These are phyloP conservation scores for Sinocyclocheilus maitianheensis DNA, from an alignment of 2,113 vertebrate species.

Conservation along the genomic window DNA sequence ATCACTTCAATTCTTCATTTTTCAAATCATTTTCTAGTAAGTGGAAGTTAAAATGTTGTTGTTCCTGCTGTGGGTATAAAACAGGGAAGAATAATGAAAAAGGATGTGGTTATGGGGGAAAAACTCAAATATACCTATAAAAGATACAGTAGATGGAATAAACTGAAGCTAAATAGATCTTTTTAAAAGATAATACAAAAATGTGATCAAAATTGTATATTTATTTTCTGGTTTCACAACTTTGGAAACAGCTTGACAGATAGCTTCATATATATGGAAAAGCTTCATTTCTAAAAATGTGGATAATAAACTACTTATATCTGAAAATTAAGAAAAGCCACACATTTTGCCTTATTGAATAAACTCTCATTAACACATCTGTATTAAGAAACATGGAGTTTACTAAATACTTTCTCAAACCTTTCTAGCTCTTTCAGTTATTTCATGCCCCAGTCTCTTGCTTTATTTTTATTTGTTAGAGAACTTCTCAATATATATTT, in stretches of 20 bases:
- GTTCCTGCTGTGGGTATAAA: neutral
- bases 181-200: neutral
- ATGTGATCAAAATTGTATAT: neutral
- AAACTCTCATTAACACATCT: neutral
- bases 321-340: neutral
- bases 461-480: slow-evolving; percentile 69
- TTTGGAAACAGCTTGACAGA: neutral
- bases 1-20: neutral
- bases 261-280: neutral
- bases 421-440: slow-evolving; percentile 14
- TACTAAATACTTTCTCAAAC: neutral
- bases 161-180: neutral
- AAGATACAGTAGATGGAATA: neutral
- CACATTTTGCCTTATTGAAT: neutral
- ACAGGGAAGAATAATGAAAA: neutral
- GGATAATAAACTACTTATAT: neutral
- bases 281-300: neutral
- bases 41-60: neutral
- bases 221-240: neutral
- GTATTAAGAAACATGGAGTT: neutral
- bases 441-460: slow-evolving; percentile 51
- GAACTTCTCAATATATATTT: slow-evolving; percentile 74
- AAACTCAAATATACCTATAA: neutral
- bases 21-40: neutral
- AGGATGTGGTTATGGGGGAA: neutral